Conservation (phyloP, 2,113 vertebrate species). For the Perca schrenkii region DNA sequence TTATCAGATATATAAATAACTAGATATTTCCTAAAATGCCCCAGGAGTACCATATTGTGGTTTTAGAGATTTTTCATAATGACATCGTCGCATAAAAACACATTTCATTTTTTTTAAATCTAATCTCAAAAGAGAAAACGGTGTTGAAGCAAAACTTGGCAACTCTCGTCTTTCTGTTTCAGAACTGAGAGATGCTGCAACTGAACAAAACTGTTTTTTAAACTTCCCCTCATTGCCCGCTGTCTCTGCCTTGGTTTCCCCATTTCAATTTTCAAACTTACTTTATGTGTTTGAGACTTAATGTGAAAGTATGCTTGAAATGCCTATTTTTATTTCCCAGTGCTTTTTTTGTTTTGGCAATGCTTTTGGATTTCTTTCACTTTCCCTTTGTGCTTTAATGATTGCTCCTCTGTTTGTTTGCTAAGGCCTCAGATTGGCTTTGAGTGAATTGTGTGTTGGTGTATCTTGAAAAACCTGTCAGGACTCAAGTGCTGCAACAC, state of each 20-base stretch:
- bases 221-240: conserved; percentile 15
- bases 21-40: background rate
- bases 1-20: background rate
- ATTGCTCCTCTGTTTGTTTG: background rate
- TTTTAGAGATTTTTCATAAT: background rate
- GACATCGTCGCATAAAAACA: background rate
- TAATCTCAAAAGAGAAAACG: conserved; percentile 36
- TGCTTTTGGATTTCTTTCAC: background rate
- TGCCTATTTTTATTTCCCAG: background rate
- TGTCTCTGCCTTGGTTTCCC: background rate
- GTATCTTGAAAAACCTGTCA: background rate
- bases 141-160: conserved; percentile 2
- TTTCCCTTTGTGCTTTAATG: background rate
- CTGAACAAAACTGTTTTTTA: conserved; percentile 22
- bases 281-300: background rate
- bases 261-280: conserved; percentile 37
- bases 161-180: conserved; percentile 46
- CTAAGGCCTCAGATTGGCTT: background rate
- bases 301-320: background rate
- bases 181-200: conserved; percentile 4
- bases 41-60: no score
- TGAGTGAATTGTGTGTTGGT: conserved; percentile 5
- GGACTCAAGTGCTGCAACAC: background rate
- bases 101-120: background rate
- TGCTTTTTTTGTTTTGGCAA: background rate